Conservation (phyloP, 2,888 invertebrate species). For the Eilema caniola region DNA sequence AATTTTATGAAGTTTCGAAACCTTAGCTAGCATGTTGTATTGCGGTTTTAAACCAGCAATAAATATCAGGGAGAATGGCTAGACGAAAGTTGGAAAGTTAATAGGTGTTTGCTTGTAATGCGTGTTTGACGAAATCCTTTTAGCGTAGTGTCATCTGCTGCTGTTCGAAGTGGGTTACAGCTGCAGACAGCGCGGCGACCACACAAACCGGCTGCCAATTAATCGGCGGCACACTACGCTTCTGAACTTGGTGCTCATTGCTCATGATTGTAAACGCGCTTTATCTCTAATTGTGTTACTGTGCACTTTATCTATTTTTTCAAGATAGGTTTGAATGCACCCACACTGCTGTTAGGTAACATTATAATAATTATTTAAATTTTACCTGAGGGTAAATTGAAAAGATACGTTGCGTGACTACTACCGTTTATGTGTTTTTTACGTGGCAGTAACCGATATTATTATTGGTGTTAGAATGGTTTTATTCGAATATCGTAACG, state of each 20-base stretch:
- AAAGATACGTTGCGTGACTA: slow-evolving; percentile 60
- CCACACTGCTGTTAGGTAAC: slow-evolving; percentile 40
- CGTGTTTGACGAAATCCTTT: slow-evolving; percentile 50
- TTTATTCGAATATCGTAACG: slow-evolving; percentile 35
- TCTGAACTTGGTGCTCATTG: slow-evolving; percentile 42
- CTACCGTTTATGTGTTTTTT: slow-evolving; percentile 58
- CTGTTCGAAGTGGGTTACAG: slow-evolving; percentile 67
- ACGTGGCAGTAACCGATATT: slow-evolving; percentile 46
- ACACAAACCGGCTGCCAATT: slow-evolving; percentile 68
- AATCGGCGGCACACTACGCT: slow-evolving; percentile 46
- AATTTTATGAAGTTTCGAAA: slow-evolving; percentile 32
- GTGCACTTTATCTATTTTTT: slow-evolving; percentile 37
- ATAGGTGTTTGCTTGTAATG: slow-evolving; percentile 47
- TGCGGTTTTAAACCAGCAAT: slow-evolving; percentile 37
- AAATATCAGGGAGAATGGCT: slow-evolving; percentile 21
- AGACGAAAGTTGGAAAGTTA: slow-evolving; percentile 54
- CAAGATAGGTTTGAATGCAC: slow-evolving; percentile 34
- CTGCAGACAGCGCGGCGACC: slow-evolving; percentile 73
- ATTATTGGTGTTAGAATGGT: slow-evolving; percentile 45
- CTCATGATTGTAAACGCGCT: slow-evolving; percentile 42
- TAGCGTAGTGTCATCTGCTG: slow-evolving; percentile 47
- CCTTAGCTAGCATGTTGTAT: slow-evolving; percentile 28
- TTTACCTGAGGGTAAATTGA: slow-evolving; percentile 48
- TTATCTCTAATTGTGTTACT: slow-evolving; percentile 31
- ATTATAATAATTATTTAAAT: slow-evolving; percentile 51